Conservation (phyloP, 2,113 vertebrate species). For the Tachycineta bicolor region DNA sequence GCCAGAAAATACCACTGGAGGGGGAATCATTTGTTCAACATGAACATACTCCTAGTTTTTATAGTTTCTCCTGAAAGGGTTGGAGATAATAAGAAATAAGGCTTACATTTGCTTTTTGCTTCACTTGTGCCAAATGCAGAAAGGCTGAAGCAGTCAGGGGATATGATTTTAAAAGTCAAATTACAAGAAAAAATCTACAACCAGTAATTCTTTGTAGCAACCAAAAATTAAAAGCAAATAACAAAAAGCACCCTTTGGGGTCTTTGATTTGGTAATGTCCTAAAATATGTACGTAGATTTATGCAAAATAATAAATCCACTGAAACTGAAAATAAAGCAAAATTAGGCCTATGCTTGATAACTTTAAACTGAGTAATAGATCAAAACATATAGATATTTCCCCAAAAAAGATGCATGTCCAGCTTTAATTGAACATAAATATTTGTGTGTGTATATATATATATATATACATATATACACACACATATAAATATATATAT, state of each 20-base stretch:
- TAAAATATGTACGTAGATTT: not conserved
- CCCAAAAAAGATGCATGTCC: not conserved
- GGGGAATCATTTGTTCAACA: not conserved
- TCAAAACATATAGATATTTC: not conserved
- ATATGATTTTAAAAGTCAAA: constrained; percentile 51
- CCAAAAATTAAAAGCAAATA: constrained; percentile 60
- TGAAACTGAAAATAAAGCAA: not conserved
- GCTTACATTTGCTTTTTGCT: constrained; percentile 43
- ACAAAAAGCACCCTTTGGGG: not conserved
- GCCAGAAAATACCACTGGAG: constrained; percentile 3
- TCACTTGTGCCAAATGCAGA: not conserved
- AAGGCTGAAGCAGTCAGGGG: not conserved
- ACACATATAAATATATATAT: not conserved
- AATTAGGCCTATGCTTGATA: not conserved
- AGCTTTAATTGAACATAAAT: not conserved
- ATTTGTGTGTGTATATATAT: no score
- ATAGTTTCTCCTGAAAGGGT: constrained; percentile 2
- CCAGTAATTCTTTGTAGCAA: not conserved
- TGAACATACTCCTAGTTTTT: constrained; percentile 19
- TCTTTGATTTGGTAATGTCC: not conserved
- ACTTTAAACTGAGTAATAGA: not conserved
- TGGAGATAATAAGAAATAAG: constrained; percentile 58
- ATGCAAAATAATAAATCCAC: not conserved
- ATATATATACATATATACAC: not conserved
- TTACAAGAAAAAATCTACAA: constrained; percentile 14